Conservation (phyloP, 1,140 invertebrate genomes). For the Drosophila burlai region DNA sequence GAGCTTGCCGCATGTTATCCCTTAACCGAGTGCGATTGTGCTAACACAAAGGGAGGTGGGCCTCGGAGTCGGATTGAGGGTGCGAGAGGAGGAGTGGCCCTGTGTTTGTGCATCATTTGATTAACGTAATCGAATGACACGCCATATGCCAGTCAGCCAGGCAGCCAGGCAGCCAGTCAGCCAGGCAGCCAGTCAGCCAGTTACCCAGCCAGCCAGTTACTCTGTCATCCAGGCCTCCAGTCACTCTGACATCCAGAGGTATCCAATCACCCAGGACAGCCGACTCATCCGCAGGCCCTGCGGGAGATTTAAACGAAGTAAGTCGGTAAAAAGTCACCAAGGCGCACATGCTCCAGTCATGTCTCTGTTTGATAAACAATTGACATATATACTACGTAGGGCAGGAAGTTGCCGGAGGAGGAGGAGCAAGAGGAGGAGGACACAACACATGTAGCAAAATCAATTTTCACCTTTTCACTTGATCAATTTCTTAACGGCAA, state of each 20-base stretch:
- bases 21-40: conserved; percentile 29
- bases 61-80: not conserved
- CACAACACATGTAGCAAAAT: conserved; percentile 77
- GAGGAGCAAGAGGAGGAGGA: conserved; percentile 2
- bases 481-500: conserved; percentile 83
- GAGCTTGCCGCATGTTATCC: conserved; percentile 29
- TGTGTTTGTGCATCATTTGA: conserved; percentile 82
- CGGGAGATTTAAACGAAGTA: conserved; percentile 67
- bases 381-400: conserved; percentile 53
- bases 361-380: conserved; percentile 75
- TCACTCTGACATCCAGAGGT: not conserved
- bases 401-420: not conserved
- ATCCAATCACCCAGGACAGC: conserved; percentile 18
- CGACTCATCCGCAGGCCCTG: conserved; percentile 21
- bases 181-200: conserved; percentile 30
- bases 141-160: conserved; percentile 58
- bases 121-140: conserved; percentile 81
- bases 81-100: conserved; percentile 1
- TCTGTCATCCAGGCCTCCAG: not conserved
- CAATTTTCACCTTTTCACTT: conserved; percentile 84
- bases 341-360: conserved; percentile 55
- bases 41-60: conserved; percentile 33
- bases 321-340: conserved; percentile 69
- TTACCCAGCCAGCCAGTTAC: conserved; percentile 8
- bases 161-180: conserved; percentile 30